These are phyloP conservation scores for Dicyrtoma fusca DNA, from an alignment of 2,888 invertebrate species.

Conservation along the genomic window DNA sequence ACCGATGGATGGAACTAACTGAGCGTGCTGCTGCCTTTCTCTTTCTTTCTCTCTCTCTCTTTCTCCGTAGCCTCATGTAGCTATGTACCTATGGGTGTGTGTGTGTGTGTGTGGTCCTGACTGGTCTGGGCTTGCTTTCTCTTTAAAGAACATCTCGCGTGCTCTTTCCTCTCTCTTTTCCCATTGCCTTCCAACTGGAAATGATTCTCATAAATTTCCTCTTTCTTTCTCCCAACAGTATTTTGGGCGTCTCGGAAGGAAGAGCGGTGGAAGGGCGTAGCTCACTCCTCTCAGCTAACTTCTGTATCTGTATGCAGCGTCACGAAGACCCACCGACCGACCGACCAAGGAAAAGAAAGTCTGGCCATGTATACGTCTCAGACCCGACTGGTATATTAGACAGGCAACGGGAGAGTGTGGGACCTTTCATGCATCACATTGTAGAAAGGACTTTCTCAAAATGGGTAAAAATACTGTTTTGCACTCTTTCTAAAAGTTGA, in stretches of 20 bases:
- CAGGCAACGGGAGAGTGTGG: too few relatives aligned
- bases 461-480: too few relatives aligned
- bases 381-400: too few relatives aligned
- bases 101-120: background rate
- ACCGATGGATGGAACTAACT: conserved; percentile 10
- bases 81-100: conserved; percentile 16
- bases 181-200: conserved; percentile 40
- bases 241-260: background rate
- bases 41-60: conserved; percentile 20
- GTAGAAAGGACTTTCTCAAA: too few relatives aligned
- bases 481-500: too few relatives aligned
- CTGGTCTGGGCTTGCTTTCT: conserved; percentile 26
- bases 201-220: conserved; percentile 47
- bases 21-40: conserved; percentile 10
- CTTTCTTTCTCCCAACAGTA: conserved; percentile 27
- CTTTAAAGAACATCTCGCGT: conserved; percentile 37
- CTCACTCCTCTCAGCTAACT: too few relatives aligned
- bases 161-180: conserved; percentile 37
- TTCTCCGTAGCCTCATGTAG: background rate
- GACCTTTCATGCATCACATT: too few relatives aligned
- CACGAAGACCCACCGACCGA: background rate
- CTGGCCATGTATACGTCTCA: too few relatives aligned
- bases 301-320: too few relatives aligned
- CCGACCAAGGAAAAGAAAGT: too few relatives aligned
- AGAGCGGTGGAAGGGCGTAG: too few relatives aligned